Conservation (phyloP, 1,140 invertebrate species). For the Drosophila miranda region DNA sequence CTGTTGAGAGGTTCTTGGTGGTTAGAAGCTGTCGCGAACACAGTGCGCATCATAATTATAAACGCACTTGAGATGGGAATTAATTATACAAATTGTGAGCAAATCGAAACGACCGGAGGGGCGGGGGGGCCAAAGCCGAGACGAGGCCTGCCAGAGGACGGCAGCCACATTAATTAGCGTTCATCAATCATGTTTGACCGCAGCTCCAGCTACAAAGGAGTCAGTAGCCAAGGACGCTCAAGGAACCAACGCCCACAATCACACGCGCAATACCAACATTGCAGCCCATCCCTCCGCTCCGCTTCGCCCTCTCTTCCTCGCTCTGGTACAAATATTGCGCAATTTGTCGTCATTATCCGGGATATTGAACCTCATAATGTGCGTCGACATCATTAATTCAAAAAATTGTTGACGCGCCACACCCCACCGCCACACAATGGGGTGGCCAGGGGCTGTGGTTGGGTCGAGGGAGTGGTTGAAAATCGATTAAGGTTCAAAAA, state of each 20-base stretch:
- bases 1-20: not conserved
- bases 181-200: slow-evolving; percentile 80
- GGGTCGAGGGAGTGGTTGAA: not conserved
- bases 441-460: not conserved
- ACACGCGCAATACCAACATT: slow-evolving; percentile 13
- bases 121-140: not conserved
- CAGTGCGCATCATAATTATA: slow-evolving; percentile 63
- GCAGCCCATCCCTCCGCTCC: not conserved
- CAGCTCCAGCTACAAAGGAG: slow-evolving; percentile 20
- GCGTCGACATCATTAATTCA: slow-evolving; percentile 74
- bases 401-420: slow-evolving; percentile 60
- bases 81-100: slow-evolving; percentile 70
- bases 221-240: slow-evolving; percentile 45
- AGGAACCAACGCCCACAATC: slow-evolving; percentile 17
- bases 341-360: slow-evolving; percentile 80
- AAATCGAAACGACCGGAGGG: slow-evolving; percentile 5
- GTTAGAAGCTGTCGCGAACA: not conserved
- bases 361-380: slow-evolving; percentile 79
- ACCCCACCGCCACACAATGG: slow-evolving; percentile 2
- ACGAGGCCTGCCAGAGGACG: not conserved
- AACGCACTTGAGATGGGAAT: slow-evolving; percentile 69
- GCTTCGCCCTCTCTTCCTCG: not conserved
- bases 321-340: slow-evolving; percentile 73
- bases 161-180: slow-evolving; percentile 74
- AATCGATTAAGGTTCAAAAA: no score